Conservation (phyloP, 2,797 vertebrate species). For the Synaphobranchus kaupii region DNA sequence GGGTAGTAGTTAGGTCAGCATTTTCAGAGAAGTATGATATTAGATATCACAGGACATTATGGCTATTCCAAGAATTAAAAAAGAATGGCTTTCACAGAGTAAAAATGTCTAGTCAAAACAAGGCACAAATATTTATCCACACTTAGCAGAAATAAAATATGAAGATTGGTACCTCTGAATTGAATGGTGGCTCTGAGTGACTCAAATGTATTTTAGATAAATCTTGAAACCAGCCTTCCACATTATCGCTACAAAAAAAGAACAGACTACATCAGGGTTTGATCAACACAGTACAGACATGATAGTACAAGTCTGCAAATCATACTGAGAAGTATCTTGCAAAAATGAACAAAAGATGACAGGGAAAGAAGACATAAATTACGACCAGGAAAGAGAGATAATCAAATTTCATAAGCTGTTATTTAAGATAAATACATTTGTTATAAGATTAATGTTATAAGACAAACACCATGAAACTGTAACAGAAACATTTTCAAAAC, state of each 20-base stretch:
- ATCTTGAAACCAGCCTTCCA: slow-evolving; percentile 62
- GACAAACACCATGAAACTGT: too few relatives aligned
- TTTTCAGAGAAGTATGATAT: background rate
- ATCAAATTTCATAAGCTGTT: background rate
- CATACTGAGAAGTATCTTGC: background rate
- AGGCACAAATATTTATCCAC: background rate
- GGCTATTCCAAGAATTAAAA: background rate
- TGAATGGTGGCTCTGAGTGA: slow-evolving; percentile 45
- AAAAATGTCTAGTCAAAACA: background rate
- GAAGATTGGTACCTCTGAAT: slow-evolving; percentile 49
- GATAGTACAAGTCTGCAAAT: background rate
- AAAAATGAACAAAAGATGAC: background rate
- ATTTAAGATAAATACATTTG: background rate
- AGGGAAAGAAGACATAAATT: background rate
- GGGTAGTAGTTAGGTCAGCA: background rate
- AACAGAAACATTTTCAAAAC: too few relatives aligned
- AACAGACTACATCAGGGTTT: background rate
- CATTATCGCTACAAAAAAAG: slow-evolving; percentile 56
- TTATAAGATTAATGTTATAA: too few relatives aligned
- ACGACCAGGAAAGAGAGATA: background rate
- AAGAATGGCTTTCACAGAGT: background rate
- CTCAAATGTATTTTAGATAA: slow-evolving; percentile 57
- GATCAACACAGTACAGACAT: background rate
- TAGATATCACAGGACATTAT: background rate
- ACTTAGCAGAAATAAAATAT: background rate